These are phyloP conservation scores for Physella acuta DNA, from an alignment of 1,140 invertebrate species.

Conservation along the genomic window DNA sequence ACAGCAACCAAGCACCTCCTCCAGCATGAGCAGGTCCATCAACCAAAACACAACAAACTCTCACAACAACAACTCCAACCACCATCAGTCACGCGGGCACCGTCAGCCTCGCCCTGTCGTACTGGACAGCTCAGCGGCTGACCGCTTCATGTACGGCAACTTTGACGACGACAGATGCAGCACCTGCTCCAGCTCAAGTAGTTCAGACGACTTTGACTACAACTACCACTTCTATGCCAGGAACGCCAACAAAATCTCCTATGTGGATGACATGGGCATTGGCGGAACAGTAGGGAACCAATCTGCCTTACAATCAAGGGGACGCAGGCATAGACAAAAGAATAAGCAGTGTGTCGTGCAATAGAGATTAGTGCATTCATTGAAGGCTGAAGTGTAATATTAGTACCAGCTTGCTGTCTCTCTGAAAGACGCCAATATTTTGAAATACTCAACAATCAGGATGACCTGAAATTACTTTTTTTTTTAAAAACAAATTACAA, in stretches of 20 bases:
- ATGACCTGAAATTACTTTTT: too few species aligned
- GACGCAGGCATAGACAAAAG: constrained; percentile 41
- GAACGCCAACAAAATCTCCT: constrained; percentile 43
- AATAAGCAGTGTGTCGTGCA: constrained; percentile 49
- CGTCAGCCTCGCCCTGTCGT: neutral
- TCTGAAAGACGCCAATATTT: too few species aligned
- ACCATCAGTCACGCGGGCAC: neutral
- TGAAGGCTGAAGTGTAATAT: neutral
- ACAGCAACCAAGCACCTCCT: constrained; percentile 6
- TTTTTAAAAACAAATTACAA: too few species aligned
- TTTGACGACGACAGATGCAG: constrained; percentile 49
- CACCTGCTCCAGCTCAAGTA: constrained; percentile 54
- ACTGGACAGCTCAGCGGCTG: constrained; percentile 14
- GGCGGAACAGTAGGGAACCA: constrained; percentile 28
- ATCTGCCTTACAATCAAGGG: constrained; percentile 26
- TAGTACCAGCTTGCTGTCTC: neutral
- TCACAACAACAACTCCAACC: neutral
- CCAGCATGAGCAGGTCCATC: neutral
- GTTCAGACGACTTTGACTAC: constrained; percentile 50
- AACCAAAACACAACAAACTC: neutral
- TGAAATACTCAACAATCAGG: too few species aligned
- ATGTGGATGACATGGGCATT: constrained; percentile 55
- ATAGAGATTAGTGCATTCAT: too few species aligned
- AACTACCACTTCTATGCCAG: constrained; percentile 40
- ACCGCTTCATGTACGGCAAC: constrained; percentile 24